Evolutionary conservation across 2,797 vertebrate species (phyloP).

Genomic region (Pangasius krempfi): DNA sequence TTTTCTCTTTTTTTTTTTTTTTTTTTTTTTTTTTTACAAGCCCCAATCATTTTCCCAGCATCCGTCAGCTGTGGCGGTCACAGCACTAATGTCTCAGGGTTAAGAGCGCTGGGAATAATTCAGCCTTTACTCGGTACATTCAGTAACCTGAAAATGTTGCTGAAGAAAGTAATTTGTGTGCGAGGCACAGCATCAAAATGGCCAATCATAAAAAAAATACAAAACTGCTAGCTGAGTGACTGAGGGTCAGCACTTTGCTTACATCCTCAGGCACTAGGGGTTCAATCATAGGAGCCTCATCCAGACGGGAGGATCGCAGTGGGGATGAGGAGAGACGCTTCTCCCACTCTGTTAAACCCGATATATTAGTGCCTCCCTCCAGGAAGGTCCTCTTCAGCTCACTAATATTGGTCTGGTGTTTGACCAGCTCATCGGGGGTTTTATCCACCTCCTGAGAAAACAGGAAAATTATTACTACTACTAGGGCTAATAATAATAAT

Average conservation of each 20-base stretch:
- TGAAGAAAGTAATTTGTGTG: slow-evolving; percentile 33
- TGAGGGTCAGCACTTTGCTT: slow-evolving; percentile 8
- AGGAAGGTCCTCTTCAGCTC: slow-evolving; percentile 92
- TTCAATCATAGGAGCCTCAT: slow-evolving; percentile 95
- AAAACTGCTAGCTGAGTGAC: not conserved
- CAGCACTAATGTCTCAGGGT: slow-evolving; percentile 31
- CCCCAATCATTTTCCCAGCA: slow-evolving; percentile 27
- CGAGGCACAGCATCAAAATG: not conserved
- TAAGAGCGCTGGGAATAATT: slow-evolving; percentile 14
- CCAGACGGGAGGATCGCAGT: slow-evolving; percentile 76
- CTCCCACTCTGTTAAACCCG: slow-evolving; percentile 88
- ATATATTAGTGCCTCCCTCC: slow-evolving; percentile 75
- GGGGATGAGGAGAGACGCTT: slow-evolving; percentile 93
- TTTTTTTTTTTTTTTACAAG: slow-evolving; percentile 20
- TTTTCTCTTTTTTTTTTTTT: not conserved
- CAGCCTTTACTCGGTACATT: not conserved
- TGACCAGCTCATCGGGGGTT: slow-evolving; percentile 85
- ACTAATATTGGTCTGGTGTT: slow-evolving; percentile 88
- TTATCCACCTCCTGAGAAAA: slow-evolving; percentile 77
- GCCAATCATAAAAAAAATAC: not conserved
- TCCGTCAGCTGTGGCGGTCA: slow-evolving; percentile 28
- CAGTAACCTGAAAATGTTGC: slow-evolving; percentile 1
- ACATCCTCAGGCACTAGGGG: slow-evolving; percentile 88
- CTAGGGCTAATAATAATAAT: not conserved
- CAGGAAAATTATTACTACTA: not conserved